Percentiles rank a stretch among this genome's conserved stretches.
These are phyloP conservation scores for Pararge aegeria DNA, from an alignment of 1,140 invertebrate species.

Conservation along the genomic window DNA sequence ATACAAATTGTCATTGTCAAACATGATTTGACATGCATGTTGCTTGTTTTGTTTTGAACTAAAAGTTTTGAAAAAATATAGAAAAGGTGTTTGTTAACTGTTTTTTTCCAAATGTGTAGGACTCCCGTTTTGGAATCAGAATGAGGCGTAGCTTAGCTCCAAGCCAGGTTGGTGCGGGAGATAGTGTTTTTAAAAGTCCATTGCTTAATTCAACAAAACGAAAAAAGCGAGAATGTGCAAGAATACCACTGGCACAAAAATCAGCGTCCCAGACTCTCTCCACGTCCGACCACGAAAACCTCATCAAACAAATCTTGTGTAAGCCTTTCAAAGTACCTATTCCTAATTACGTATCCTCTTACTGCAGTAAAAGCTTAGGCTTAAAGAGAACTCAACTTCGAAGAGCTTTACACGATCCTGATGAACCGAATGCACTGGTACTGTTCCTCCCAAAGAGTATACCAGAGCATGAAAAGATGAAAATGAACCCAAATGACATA, in stretches of 20 bases:
- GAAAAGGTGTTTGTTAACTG: no score
- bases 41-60: no score
- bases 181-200: conserved; percentile 74
- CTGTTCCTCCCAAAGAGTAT: conserved; percentile 91
- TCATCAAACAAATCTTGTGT: conserved; percentile 91
- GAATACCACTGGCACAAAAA: conserved; percentile 61
- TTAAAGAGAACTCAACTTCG: conserved; percentile 72
- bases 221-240: conserved; percentile 63
- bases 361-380: conserved; percentile 83
- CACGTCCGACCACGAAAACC: conserved; percentile 78
- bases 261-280: conserved; percentile 53
- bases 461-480: conserved; percentile 91
- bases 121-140: conserved; percentile 7
- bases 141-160: conserved; percentile 81
- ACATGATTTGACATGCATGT: no score
- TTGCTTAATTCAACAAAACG: conserved; percentile 59
- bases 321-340: conserved; percentile 97
- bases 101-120: background rate
- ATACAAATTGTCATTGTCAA: no score
- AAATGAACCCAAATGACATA: conserved; percentile 82
- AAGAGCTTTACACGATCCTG: conserved; percentile 94
- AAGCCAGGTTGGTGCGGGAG: conserved; percentile 73
- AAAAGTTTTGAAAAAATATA: no score
- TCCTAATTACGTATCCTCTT: conserved; percentile 90
- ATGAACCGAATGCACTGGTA: conserved; percentile 95